Conservation (phyloP, 2,888 invertebrate genomes). For the Eupithecia subfuscata region DNA sequence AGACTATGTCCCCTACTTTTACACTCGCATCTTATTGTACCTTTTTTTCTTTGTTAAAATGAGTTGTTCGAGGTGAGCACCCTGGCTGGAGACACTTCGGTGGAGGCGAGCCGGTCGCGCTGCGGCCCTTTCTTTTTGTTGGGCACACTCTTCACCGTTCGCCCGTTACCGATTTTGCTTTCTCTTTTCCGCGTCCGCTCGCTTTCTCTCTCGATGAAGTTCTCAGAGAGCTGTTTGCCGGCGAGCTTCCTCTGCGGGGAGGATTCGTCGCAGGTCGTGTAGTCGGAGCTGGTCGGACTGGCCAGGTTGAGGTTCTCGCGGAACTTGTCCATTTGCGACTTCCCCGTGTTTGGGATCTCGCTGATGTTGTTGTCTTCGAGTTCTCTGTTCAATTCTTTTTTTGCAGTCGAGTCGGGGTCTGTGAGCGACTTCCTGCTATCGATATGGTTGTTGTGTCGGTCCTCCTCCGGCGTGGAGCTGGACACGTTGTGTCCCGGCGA, state of each 20-base stretch:
- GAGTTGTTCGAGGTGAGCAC: slow-evolving; percentile 38
- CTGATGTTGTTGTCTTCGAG: slow-evolving; percentile 19
- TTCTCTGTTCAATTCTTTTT: slow-evolving; percentile 1
- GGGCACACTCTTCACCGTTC: slow-evolving; percentile 59
- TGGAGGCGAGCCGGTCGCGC: slow-evolving; percentile 35
- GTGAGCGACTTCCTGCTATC: slow-evolving; percentile 15
- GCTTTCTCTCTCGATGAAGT: slow-evolving; percentile 47
- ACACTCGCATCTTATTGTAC: too few species aligned
- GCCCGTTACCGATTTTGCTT: slow-evolving; percentile 54
- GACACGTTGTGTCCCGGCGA: slow-evolving; percentile 38
- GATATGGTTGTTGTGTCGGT: slow-evolving; percentile 22
- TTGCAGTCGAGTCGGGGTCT: background rate
- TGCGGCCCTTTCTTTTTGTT: slow-evolving; percentile 64
- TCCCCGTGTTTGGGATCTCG: slow-evolving; percentile 21
- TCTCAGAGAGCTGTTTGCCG: slow-evolving; percentile 48
- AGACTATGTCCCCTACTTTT: too few species aligned
- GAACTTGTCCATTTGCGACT: slow-evolving; percentile 33
- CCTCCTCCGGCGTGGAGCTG: slow-evolving; percentile 51
- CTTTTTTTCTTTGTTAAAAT: slow-evolving; percentile 37
- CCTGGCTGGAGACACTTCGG: slow-evolving; percentile 23
- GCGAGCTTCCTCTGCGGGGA: slow-evolving; percentile 8
- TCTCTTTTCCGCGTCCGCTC: slow-evolving; percentile 7
- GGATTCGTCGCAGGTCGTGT: slow-evolving; percentile 30
- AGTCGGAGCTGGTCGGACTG: slow-evolving; percentile 21
- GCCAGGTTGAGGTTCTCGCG: slow-evolving; percentile 15